Evolutionary conservation across 1,140 invertebrate genomes (phyloP).

Genomic region (Scaptodrosophila lebanonensis): DNA sequence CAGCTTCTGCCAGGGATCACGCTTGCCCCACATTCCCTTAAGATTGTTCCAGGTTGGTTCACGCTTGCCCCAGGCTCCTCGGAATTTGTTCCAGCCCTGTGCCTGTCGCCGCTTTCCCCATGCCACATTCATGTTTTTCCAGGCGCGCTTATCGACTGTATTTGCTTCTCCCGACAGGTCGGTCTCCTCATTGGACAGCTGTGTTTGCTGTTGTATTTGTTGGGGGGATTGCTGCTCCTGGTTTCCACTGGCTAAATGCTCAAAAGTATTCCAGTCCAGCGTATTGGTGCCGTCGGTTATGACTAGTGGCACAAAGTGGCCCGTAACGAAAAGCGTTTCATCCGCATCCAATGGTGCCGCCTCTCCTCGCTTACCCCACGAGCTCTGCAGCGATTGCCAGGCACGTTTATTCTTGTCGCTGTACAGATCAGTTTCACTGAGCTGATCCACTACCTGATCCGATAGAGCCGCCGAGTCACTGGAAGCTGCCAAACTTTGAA

Average conservation of each 20-base stretch:
- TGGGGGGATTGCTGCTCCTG: constrained; percentile 12
- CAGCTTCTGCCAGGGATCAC: constrained; percentile 74
- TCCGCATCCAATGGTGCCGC: constrained; percentile 18
- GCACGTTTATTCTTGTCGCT: constrained; percentile 79
- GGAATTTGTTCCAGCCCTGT: constrained; percentile 80
- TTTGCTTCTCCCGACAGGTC: constrained; percentile 34
- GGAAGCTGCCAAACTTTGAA: no score
- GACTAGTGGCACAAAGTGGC: constrained; percentile 64
- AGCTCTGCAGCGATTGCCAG: constrained; percentile 81
- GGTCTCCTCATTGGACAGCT: constrained; percentile 40
- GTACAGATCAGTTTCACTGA: constrained; percentile 48
- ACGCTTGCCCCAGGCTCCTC: constrained; percentile 82
- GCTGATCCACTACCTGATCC: constrained; percentile 56
- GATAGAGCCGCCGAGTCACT: constrained; percentile 38
- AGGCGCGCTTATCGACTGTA: constrained; percentile 80
- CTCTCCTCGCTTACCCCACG: constrained; percentile 80
- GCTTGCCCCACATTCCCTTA: constrained; percentile 85
- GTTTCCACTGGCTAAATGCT: constrained; percentile 39
- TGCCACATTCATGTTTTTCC: constrained; percentile 81
- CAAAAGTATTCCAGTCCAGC: constrained; percentile 63
- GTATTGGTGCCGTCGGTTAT: constrained; percentile 65
- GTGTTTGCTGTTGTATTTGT: constrained; percentile 2
- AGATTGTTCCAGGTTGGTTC: constrained; percentile 86
- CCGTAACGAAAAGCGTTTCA: constrained; percentile 59
- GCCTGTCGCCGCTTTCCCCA: constrained; percentile 82